A percentile compares a stretch with the other conserved stretches of the same genome.
Conservation (phyloP, 2,888 invertebrate species). For the Lycocerus yunnanus region DNA sequence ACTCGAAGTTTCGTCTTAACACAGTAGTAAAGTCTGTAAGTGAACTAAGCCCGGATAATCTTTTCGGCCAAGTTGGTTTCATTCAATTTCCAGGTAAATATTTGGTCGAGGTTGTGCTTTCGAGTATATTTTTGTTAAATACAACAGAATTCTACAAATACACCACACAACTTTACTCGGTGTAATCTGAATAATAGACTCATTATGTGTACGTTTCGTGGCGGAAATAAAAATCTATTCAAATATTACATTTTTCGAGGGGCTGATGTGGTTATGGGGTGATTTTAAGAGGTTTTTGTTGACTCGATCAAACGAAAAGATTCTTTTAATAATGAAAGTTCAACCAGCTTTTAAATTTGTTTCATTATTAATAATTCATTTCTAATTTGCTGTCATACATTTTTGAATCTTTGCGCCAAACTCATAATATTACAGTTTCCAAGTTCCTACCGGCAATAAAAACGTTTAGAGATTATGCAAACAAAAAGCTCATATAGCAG, state of each 20-base stretch:
- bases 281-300: constrained; percentile 33
- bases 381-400: not conserved
- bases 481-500: not conserved
- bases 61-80: constrained; percentile 27
- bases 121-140: constrained; percentile 26
- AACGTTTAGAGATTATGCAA: not conserved
- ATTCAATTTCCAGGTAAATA: constrained; percentile 37
- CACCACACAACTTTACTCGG: constrained; percentile 28
- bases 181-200: constrained; percentile 48
- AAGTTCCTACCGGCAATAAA: not conserved
- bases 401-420: not conserved
- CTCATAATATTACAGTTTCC: too few species aligned
- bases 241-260: constrained; percentile 37
- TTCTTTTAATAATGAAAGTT: not conserved
- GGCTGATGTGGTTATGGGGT: constrained; percentile 31
- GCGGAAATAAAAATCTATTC: constrained; percentile 53
- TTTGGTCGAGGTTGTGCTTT: constrained; percentile 32
- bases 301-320: constrained; percentile 32
- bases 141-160: constrained; percentile 23
- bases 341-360: not conserved
- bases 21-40: constrained; percentile 29
- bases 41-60: constrained; percentile 42
- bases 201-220: constrained; percentile 53
- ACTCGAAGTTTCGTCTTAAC: constrained; percentile 19
- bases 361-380: not conserved